Evolutionary conservation across 2,113 vertebrate species (phyloP).

Genomic region (Cacatua alba): DNA sequence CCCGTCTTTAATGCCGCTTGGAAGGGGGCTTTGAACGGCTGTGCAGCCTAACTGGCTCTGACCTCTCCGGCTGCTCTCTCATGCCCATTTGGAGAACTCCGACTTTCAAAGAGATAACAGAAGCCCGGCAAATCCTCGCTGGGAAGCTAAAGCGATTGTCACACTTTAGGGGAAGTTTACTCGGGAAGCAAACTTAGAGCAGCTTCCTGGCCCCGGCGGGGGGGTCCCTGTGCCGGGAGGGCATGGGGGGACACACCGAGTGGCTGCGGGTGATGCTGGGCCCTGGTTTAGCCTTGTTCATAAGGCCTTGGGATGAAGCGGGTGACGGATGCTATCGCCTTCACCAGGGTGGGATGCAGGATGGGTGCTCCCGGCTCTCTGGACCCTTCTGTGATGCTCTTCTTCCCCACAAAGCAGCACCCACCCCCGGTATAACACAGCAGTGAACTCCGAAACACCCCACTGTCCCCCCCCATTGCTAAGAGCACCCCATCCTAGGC

Average conservation of each 20-base stretch:
- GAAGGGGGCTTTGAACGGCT: conserved; percentile 63
- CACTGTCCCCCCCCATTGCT: rapidly evolving
- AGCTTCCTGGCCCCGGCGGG: not conserved
- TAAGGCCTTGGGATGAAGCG: not conserved
- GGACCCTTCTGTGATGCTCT: rapidly evolving
- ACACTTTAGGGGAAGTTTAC: conserved; percentile 50
- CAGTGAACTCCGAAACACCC: rapidly evolving
- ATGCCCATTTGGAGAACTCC: conserved; percentile 40
- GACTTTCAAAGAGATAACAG: conserved; percentile 52
- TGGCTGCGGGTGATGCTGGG: rapidly evolving
- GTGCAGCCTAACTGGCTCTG: conserved; percentile 45
- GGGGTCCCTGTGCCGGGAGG: not conserved
- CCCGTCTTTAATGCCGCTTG: conserved; percentile 63
- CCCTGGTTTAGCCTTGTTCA: rapidly evolving
- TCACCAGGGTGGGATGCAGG: not conserved
- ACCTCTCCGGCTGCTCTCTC: conserved; percentile 47
- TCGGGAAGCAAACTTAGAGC: conserved; percentile 51
- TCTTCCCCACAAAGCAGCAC: not conserved
- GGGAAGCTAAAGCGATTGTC: conserved; percentile 69
- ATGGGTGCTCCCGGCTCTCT: not conserved
- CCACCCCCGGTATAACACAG: rapidly evolving
- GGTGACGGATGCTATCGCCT: not conserved
- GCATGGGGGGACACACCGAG: rapidly evolving
- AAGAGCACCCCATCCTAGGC: rapidly evolving
- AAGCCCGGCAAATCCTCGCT: conserved; percentile 59